Evolutionary conservation across 2,113 vertebrate genomes (phyloP), one percentile per base, ranked within the genome.

Genomic region (Scopus umbretta): DNA sequence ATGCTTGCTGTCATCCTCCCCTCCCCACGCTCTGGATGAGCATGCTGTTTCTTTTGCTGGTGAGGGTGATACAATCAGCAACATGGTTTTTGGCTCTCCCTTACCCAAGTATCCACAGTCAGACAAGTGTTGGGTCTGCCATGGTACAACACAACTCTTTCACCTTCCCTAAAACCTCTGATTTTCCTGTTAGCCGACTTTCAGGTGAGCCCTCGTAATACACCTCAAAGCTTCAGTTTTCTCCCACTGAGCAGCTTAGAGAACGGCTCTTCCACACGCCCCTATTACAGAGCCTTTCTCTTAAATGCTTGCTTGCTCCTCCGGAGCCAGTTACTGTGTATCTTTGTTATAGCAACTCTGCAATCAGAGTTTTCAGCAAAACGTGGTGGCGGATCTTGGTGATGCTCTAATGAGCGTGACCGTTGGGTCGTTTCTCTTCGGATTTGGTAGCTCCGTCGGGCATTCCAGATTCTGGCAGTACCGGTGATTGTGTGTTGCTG

Each of bases 181-280:
- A 9, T 27, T 80, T 72, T 25, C 16, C 50, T 1, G 3, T 10
- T 36, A 19, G 16, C 92, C 45, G n/a, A 30, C 30, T 71, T 25
- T 47, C 63, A 38, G 76, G 36, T 49, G 75, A 42, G 65, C 32
- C 9, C 27, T 78, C 2, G 1, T 18, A 11, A 17, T 47, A 13
- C 16, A 27, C 27, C 36, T 4, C 1, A 0, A 2, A 2, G 16
- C 18, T 27, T 32, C 10, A 4, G 2, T 66, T 72, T 30, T n/a
- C 20, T 38, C 26, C 47, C 1, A 2, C 38, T 34, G 40, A 43
- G 74, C 38, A 78, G 55, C 80, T 40, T 36, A 53, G 53, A 55
- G 38, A 72, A 21, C 6, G 5, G 16, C 68, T 70, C n/a, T 43
- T 23, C 20, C 42, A 2, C 0, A 0, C 19, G 15, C 10, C 25